Evolutionary conservation across 92 coral and sea anemone genomes (phyloP).

Genomic region (Blastomussa wellsi): DNA sequence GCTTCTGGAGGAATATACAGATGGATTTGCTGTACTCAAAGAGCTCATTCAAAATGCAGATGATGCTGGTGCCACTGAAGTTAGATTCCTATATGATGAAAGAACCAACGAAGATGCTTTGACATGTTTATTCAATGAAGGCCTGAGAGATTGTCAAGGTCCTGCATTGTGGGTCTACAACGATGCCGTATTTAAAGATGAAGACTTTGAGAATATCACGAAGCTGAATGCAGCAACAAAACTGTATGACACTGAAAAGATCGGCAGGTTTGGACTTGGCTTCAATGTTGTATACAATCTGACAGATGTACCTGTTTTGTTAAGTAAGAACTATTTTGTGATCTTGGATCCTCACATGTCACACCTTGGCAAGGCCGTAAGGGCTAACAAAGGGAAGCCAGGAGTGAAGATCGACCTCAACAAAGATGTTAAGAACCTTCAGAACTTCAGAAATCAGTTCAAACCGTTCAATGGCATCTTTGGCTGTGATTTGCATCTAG

Average conservation of each 20-base stretch:
- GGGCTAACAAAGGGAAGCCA: slow-evolving; percentile 69
- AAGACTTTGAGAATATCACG: slow-evolving; percentile 81
- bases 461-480: slow-evolving; percentile 82
- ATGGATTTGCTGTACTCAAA: slow-evolving; percentile 84
- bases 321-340: slow-evolving; percentile 66
- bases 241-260: slow-evolving; percentile 70
- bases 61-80: slow-evolving; percentile 87
- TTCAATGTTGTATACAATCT: slow-evolving; percentile 87
- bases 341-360: slow-evolving; percentile 79
- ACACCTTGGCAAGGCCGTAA: slow-evolving; percentile 71
- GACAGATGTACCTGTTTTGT: slow-evolving; percentile 86
- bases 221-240: slow-evolving; percentile 86
- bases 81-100: slow-evolving; percentile 72
- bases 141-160: slow-evolving; percentile 84
- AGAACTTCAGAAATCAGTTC: slow-evolving; percentile 71
- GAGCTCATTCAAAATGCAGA: slow-evolving; percentile 94
- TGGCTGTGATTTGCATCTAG: slow-evolving; percentile 70
- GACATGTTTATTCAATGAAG: slow-evolving; percentile 74
- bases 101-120: slow-evolving; percentile 61
- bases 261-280: slow-evolving; percentile 91
- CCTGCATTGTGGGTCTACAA: slow-evolving; percentile 92
- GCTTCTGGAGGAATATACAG: slow-evolving; percentile 82
- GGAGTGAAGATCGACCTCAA: slow-evolving; percentile 73
- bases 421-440: slow-evolving; percentile 46
- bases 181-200: slow-evolving; percentile 80